A percentile compares a stretch with the other conserved stretches of the same genome.
Evolutionary conservation across 2,797 vertebrate genomes (phyloP).

Genomic region (Podargus strigoides): DNA sequence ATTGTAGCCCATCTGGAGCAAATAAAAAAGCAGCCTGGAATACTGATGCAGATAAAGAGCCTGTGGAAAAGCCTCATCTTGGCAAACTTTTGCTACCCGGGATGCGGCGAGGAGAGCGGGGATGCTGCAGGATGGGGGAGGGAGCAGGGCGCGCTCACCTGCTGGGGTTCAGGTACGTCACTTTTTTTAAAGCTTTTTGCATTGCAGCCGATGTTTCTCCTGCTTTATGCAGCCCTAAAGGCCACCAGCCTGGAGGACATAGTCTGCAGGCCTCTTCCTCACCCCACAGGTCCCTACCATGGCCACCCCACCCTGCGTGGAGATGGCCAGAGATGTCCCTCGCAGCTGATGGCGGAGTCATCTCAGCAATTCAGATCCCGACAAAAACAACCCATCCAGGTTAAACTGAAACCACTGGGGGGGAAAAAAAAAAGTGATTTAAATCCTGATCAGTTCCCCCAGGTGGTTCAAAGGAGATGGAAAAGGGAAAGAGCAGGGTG

Average conservation of each 20-base stretch:
- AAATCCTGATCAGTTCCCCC: neutral
- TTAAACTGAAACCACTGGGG: neutral
- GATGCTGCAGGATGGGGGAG: neutral
- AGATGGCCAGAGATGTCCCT: too few species aligned
- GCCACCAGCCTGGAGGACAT: neutral
- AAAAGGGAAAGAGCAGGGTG: neutral
- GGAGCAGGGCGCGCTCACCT: neutral
- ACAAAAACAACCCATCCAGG: neutral
- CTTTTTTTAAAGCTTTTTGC: neutral
- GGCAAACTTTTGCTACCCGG: neutral
- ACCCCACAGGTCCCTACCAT: fast-evolving
- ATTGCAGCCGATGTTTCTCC: neutral
- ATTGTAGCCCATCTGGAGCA: constrained; percentile 67
- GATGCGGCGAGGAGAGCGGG: neutral
- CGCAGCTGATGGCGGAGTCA: neutral
- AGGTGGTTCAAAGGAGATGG: too few species aligned
- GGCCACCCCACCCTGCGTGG: neutral
- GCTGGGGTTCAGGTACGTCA: neutral
- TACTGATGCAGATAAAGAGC: constrained; percentile 36
- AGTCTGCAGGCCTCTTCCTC: fast-evolving
- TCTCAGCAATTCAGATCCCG: neutral
- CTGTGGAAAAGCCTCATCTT: neutral
- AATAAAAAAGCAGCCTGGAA: constrained; percentile 52
- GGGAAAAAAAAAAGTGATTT: neutral
- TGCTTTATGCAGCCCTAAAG: neutral